Percentiles rank a stretch among this genome's conserved stretches.
These are phyloP conservation scores for Antrozous pallidus DNA, from an alignment of 2,797 vertebrate genomes.

Conservation along the genomic window DNA sequence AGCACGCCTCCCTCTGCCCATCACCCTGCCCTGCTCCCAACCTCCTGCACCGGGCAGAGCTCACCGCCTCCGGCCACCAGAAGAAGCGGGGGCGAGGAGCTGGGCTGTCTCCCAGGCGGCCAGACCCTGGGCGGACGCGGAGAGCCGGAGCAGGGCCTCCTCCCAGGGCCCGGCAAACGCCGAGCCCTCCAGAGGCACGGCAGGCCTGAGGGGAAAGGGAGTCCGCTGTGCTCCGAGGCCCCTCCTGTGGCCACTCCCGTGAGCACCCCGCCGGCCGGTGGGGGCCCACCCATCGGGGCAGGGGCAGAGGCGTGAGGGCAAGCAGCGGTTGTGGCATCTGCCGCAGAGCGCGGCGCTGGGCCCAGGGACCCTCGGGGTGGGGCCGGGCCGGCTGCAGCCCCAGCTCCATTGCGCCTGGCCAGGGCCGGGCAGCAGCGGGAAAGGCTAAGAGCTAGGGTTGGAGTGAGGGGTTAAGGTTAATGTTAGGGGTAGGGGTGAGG, in stretches of 20 bases:
- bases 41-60: neutral
- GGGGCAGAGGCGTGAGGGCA: neutral
- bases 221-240: fast-evolving
- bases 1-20: neutral
- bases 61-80: too few species aligned
- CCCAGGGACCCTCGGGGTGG: neutral
- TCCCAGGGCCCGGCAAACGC: neutral
- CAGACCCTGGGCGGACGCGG: neutral
- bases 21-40: neutral
- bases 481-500: too few species aligned
- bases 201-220: neutral
- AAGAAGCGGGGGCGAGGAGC: neutral
- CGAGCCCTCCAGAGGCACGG: neutral
- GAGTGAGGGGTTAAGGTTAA: too few species aligned
- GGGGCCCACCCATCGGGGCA: neutral
- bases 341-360: too few species aligned
- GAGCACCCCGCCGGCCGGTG: neutral
- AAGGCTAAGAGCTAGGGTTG: too few species aligned
- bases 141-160: neutral
- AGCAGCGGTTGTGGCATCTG: neutral
- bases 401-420: neutral
- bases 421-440: too few species aligned
- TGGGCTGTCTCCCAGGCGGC: neutral
- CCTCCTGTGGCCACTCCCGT: neutral
- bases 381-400: neutral